Evolutionary conservation across 53 echinoderm and acorn worm species (phyloP).

Genomic region (Apostichopus leukothele): DNA sequence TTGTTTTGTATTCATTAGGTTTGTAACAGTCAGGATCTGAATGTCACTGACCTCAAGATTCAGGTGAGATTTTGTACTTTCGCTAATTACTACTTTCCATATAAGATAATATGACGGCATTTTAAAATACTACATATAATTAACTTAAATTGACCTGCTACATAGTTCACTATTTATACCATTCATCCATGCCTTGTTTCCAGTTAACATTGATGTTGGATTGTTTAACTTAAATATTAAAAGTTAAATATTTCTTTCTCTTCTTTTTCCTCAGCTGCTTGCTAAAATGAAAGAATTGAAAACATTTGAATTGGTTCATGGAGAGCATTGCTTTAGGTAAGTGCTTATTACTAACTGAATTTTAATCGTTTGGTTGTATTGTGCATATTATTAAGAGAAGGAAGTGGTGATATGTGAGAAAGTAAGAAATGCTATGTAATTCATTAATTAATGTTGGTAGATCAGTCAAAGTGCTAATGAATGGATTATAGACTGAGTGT

Average conservation of each 20-base stretch:
- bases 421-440: too few species aligned
- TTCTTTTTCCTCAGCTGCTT: slow-evolving; percentile 54
- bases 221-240: not conserved
- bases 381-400: too few species aligned
- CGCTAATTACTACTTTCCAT: too few species aligned
- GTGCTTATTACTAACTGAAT: not conserved
- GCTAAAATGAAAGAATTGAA: slow-evolving; percentile 65
- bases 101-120: too few species aligned
- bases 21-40: slow-evolving; percentile 2
- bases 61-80: not conserved
- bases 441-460: too few species aligned
- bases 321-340: slow-evolving; percentile 74
- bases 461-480: too few species aligned
- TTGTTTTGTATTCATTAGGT: not conserved
- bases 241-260: not conserved
- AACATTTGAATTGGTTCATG: slow-evolving; percentile 78
- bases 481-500: too few species aligned
- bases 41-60: slow-evolving; percentile 14
- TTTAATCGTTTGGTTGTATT: too few species aligned
- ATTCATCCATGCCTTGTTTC: not conserved
- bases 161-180: not conserved
- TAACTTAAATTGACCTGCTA: not conserved
- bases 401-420: too few species aligned
- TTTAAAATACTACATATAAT: too few species aligned
- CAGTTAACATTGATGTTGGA: not conserved